phyloP scores from a whole-genome alignment of 1,140 invertebrate species.

The Oryctes rhinoceros region DNA sequence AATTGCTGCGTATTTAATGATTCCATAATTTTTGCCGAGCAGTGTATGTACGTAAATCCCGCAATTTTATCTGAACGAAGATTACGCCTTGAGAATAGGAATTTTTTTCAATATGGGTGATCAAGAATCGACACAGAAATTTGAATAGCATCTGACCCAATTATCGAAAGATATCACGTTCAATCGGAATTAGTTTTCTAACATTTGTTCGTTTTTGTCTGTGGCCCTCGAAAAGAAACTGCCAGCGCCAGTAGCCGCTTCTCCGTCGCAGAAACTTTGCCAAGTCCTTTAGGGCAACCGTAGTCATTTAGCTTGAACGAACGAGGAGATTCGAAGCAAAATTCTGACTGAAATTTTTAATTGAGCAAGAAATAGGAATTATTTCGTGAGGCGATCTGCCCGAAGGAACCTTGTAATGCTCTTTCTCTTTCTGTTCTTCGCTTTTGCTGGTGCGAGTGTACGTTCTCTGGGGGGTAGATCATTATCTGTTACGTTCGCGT shows the following conservation, averaged over 20 bases:
- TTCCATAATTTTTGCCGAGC: too few species aligned
- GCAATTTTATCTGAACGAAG: too few species aligned
- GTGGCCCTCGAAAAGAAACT: neutral
- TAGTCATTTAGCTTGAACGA: constrained; percentile 24
- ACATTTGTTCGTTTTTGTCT: constrained; percentile 20
- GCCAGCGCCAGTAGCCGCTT: neutral
- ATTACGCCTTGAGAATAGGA: neutral
- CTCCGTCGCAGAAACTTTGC: neutral
- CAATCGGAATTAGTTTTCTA: constrained; percentile 11
- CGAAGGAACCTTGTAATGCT: neutral
- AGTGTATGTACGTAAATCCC: too few species aligned
- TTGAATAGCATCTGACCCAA: neutral
- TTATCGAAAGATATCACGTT: constrained; percentile 3
- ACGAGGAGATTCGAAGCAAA: neutral
- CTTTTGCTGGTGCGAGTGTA: neutral
- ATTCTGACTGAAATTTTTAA: constrained; percentile 36
- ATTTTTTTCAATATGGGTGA: neutral
- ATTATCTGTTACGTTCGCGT: neutral
- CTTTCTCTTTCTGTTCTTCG: neutral
- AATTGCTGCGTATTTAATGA: too few species aligned
- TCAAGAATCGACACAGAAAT: neutral
- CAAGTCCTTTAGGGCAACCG: constrained; percentile 7
- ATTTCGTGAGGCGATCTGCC: constrained; percentile 4
- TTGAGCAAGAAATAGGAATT: constrained; percentile 21
- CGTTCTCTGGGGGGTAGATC: neutral